phyloP scores from a whole-genome alignment of 2,113 vertebrate species.

The Calidris pygmaea region DNA sequence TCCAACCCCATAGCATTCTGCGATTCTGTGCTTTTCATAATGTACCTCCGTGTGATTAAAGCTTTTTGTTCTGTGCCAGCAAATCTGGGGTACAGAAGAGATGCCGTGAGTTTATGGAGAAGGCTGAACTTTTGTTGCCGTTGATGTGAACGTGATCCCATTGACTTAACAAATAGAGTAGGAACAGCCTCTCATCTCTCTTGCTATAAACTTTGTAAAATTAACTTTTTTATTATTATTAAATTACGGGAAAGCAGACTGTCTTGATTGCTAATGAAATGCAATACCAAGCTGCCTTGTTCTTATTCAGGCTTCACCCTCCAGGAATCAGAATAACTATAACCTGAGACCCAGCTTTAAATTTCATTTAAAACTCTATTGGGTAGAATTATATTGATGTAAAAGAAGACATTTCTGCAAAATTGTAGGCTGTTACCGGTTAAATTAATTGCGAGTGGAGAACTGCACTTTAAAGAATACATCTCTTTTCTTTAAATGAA shows the following conservation, averaged over 20 bases:
- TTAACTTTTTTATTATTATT: constrained; percentile 40
- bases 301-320: constrained; percentile 54
- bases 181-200: constrained; percentile 25
- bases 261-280: constrained; percentile 60
- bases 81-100: neutral
- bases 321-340: constrained; percentile 14
- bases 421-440: constrained; percentile 16
- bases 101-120: neutral
- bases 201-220: constrained; percentile 53
- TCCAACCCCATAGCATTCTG: too few relatives aligned
- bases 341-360: constrained; percentile 55
- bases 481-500: constrained; percentile 20
- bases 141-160: neutral
- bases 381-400: constrained; percentile 36
- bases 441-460: constrained; percentile 52
- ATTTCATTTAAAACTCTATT: constrained; percentile 56
- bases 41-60: neutral
- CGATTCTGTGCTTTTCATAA: neutral
- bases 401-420: constrained; percentile 44
- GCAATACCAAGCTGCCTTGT: constrained; percentile 22
- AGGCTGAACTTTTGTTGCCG: neutral
- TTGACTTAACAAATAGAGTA: neutral
- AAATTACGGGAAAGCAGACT: constrained; percentile 45
- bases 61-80: neutral
- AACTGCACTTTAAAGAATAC: neutral